phyloP scores from a whole-genome alignment of 2,888 invertebrate genomes.

The Erpobdella octoculata region DNA sequence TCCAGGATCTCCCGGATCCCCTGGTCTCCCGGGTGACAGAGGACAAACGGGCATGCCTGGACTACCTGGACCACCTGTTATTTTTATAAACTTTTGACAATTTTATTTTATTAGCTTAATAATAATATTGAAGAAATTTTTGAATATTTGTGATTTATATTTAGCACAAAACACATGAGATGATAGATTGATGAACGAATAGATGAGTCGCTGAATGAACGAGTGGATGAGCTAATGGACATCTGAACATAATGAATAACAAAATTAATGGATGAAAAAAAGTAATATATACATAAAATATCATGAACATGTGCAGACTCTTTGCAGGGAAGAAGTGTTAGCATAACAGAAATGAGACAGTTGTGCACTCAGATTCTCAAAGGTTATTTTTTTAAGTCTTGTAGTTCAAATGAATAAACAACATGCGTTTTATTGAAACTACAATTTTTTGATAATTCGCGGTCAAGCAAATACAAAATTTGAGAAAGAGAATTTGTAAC shows the following conservation, averaged over 20 bases:
- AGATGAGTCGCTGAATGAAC: too few species aligned
- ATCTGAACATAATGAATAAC: too few species aligned
- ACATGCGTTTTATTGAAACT: not conserved
- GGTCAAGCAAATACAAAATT: too few species aligned
- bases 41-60: conserved; percentile 31
- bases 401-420: not conserved
- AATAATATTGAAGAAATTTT: not conserved
- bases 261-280: too few species aligned
- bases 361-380: conserved; percentile 28
- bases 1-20: conserved; percentile 27
- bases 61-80: conserved; percentile 27
- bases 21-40: conserved; percentile 28
- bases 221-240: too few species aligned
- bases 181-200: not conserved
- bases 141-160: not conserved
- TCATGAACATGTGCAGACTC: not conserved
- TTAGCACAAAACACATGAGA: not conserved
- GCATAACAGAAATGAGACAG: conserved; percentile 26
- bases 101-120: not conserved
- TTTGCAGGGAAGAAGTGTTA: conserved; percentile 26
- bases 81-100: not conserved
- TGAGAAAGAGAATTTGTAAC: too few species aligned
- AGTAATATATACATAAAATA: not conserved
- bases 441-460: not conserved
- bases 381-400: conserved; percentile 20